A percentile compares a stretch with the other conserved stretches of the same genome.
These are phyloP conservation scores for Buphagus erythrorhynchus DNA, from an alignment of 2,797 vertebrate species.

Conservation along the genomic window DNA sequence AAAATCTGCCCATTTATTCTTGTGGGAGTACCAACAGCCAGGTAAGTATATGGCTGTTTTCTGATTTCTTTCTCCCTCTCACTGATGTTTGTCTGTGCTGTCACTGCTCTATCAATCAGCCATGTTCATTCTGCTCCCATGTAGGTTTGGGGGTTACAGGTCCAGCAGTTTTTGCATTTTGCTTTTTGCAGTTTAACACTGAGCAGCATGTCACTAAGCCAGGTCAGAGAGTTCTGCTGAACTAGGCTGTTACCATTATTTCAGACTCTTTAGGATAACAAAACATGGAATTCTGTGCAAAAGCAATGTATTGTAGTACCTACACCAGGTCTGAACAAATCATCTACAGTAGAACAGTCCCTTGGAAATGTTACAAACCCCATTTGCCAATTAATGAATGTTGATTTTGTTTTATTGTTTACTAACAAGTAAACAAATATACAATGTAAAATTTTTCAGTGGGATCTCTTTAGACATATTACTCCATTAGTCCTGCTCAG, in stretches of 20 bases:
- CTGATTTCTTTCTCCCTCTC: conserved; percentile 48
- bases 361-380: not conserved
- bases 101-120: conserved; percentile 65
- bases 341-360: not conserved
- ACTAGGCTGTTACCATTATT: not conserved
- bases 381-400: not conserved
- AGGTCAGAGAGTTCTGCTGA: conserved; percentile 15
- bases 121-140: conserved; percentile 60
- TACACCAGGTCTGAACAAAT: not conserved
- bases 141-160: conserved; percentile 41
- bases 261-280: not conserved
- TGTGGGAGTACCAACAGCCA: conserved; percentile 42
- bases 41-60: conserved; percentile 58
- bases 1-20: not conserved
- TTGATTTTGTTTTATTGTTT: not conserved
- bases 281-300: not conserved
- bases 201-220: conserved; percentile 30
- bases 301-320: not conserved
- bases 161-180: conserved; percentile 60
- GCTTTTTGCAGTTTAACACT: conserved; percentile 30
- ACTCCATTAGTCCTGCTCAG: not conserved
- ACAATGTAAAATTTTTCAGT: not conserved
- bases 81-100: conserved; percentile 66
- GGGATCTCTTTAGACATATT: not conserved
- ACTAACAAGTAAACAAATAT: not conserved